Conservation (phyloP, 2,113 vertebrate species). For the Dissostichus mawsoni region DNA sequence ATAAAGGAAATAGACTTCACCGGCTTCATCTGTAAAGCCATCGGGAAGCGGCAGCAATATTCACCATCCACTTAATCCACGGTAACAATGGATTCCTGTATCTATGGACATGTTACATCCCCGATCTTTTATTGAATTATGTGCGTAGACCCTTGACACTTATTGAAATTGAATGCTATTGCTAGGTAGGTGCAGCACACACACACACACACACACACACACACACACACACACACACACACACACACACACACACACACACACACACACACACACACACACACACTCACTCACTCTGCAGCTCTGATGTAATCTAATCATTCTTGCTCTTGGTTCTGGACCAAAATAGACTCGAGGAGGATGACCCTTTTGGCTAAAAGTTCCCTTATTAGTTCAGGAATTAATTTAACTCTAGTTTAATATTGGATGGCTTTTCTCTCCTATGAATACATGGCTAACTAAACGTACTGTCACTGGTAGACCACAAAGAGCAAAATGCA, state of each 20-base stretch:
- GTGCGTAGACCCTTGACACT: slow-evolving; percentile 35
- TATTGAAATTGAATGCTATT: slow-evolving; percentile 48
- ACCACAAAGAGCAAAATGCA: not conserved
- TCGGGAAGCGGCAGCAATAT: slow-evolving; percentile 15
- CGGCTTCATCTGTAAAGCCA: slow-evolving; percentile 16
- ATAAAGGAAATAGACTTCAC: slow-evolving; percentile 1
- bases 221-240: too few species aligned
- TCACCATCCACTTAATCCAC: slow-evolving; percentile 54
- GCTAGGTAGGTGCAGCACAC: not conserved
- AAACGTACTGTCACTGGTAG: not conserved
- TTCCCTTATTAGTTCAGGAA: slow-evolving; percentile 20
- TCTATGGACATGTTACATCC: slow-evolving; percentile 22
- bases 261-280: slow-evolving; percentile 14
- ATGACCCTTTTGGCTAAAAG: slow-evolving; percentile 27
- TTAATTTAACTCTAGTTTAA: slow-evolving; percentile 3
- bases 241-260: slow-evolving; percentile 5
- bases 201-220: too few species aligned
- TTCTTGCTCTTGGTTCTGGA: slow-evolving; percentile 13
- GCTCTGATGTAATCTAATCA: not conserved
- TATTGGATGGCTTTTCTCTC: slow-evolving; percentile 16
- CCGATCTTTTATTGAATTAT: slow-evolving; percentile 59
- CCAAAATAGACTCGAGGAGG: slow-evolving; percentile 15
- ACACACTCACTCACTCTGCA: slow-evolving; percentile 2
- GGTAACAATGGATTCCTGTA: slow-evolving; percentile 29
- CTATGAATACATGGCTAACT: slow-evolving; percentile 6